Conservation (phyloP, 2,113 vertebrate species). For the Osmerus mordax region DNA sequence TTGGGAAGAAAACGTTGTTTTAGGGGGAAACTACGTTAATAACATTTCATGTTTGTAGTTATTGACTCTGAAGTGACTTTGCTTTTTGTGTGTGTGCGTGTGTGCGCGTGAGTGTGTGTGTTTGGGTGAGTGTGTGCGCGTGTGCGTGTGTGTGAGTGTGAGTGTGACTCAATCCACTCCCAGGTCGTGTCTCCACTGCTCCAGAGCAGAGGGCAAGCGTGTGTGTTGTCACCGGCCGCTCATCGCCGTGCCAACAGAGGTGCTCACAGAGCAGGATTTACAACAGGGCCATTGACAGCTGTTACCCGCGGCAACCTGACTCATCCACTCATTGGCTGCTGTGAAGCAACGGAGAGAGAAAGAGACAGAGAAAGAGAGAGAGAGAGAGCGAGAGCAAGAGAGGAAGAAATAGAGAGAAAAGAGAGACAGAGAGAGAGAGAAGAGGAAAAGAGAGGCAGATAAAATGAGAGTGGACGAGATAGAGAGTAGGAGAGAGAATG, state of each 20-base stretch:
- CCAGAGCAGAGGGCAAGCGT: not conserved
- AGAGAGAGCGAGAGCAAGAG: not conserved
- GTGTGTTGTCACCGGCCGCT: not conserved
- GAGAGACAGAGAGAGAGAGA: not conserved
- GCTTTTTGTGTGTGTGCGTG: not conserved
- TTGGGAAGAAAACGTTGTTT: not conserved
- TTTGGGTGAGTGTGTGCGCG: not conserved
- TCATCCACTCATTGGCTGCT: constrained; percentile 18
- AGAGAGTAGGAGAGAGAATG: not conserved
- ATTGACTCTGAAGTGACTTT: constrained; percentile 30
- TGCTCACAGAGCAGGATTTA: constrained; percentile 13
- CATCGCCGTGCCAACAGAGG: constrained; percentile 1
- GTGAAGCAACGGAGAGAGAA: not conserved
- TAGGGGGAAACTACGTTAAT: too few relatives aligned
- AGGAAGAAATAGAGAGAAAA: not conserved
- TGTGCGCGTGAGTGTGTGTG: not conserved
- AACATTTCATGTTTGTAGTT: not conserved
- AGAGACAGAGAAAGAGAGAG: not conserved
- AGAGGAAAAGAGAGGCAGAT: not conserved
- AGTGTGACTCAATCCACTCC: not conserved
- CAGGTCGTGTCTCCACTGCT: not conserved
- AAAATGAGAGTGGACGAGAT: not conserved
- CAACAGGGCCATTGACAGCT: not conserved
- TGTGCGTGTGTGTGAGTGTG: not conserved
- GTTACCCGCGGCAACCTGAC: constrained; percentile 12